A percentile compares a stretch with the other conserved stretches of the same genome.
Evolutionary conservation across 1,140 invertebrate genomes (phyloP).

Genomic region (Metopolophium dirhodum): DNA sequence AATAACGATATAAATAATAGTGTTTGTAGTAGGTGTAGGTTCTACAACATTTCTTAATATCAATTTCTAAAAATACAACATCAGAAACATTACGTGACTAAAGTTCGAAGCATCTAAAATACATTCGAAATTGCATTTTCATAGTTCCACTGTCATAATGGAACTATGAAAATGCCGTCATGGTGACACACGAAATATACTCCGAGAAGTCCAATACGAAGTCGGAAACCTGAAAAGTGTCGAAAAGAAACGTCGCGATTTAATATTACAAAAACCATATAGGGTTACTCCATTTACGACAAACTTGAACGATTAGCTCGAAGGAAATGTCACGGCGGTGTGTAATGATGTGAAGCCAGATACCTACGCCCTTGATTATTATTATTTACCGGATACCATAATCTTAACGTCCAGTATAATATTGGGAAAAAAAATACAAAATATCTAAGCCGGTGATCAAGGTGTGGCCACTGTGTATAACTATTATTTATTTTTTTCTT

Average conservation of each 20-base stretch:
- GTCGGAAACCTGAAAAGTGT: slow-evolving; percentile 15
- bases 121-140: neutral
- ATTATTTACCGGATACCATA: neutral
- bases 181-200: neutral
- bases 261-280: neutral
- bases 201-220: neutral
- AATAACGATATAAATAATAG: too few species aligned
- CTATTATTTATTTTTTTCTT: neutral
- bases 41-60: neutral
- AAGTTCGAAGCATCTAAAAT: neutral
- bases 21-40: neutral
- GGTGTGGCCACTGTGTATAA: neutral
- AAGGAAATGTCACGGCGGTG: neutral
- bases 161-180: too few species aligned
- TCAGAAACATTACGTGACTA: neutral
- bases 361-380: slow-evolving; percentile 25
- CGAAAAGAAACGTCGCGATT: neutral
- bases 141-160: too few species aligned
- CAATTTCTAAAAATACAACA: neutral
- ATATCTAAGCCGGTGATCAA: neutral
- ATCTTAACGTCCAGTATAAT: neutral
- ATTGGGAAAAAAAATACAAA: neutral
- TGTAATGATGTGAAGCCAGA: neutral
- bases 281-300: neutral
- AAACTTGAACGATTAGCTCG: neutral